Evolutionary conservation across 2,797 vertebrate species (phyloP).

Genomic region (Morus bassanus): DNA sequence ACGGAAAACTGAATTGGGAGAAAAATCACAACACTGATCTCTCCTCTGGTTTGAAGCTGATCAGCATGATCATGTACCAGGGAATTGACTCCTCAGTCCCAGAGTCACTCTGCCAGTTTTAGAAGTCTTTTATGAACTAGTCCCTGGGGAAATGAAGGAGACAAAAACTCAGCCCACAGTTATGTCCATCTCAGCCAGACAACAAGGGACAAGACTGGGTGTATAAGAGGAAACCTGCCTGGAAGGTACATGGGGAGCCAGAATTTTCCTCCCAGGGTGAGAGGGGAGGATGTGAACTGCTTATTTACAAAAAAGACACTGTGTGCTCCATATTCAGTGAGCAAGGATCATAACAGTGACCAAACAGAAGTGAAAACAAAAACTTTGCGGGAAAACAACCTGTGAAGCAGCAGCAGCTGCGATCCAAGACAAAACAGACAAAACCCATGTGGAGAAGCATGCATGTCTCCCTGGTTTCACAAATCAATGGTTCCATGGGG

Average conservation of each 20-base stretch:
- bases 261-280: background rate
- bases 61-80: fast-evolving
- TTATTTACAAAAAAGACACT: background rate
- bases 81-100: fast-evolving
- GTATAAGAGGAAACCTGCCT: background rate
- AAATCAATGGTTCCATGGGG: background rate
- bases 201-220: too few species aligned
- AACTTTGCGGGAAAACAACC: background rate
- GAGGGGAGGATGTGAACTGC: background rate
- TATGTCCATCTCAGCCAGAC: background rate
- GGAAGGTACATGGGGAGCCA: background rate
- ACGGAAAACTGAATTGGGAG: background rate
- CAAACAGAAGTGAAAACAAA: background rate
- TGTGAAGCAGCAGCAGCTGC: background rate
- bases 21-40: background rate
- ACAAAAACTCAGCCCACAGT: background rate
- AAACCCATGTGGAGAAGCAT: background rate
- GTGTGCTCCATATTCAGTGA: background rate
- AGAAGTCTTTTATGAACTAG: background rate
- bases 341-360: background rate
- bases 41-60: background rate
- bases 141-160: background rate
- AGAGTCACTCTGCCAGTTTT: background rate
- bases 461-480: background rate
- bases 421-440: background rate